phyloP scores from a whole-genome alignment of 2,797 vertebrate genomes.

The Hybognathus amarus region DNA sequence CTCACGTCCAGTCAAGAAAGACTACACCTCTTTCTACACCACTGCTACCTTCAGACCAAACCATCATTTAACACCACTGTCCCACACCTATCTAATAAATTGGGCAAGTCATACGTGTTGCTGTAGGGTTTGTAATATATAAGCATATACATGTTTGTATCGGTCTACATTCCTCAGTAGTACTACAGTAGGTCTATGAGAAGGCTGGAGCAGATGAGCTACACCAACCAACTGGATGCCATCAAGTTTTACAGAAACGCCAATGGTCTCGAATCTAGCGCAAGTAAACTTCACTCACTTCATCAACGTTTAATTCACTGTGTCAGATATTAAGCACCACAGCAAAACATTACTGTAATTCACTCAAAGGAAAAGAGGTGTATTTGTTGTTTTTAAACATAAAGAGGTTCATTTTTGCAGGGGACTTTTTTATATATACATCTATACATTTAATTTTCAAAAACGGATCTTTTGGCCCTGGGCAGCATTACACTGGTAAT shows the following conservation, averaged over 20 bases:
- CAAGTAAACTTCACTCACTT: slow-evolving; percentile 58
- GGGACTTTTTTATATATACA: not conserved
- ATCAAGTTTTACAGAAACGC: slow-evolving; percentile 76
- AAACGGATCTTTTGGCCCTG: not conserved
- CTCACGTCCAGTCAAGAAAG: not conserved
- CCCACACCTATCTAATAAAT: not conserved
- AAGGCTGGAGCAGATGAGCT: slow-evolving; percentile 64
- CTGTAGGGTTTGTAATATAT: slow-evolving; percentile 51
- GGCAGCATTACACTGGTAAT: slow-evolving; percentile 26
- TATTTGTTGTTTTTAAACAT: not conserved
- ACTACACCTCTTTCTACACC: not conserved
- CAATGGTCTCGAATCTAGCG: slow-evolving; percentile 62
- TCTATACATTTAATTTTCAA: not conserved
- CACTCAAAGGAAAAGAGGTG: slow-evolving; percentile 19
- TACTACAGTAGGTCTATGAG: slow-evolving; percentile 39
- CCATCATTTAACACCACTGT: slow-evolving; percentile 21
- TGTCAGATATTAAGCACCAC: slow-evolving; percentile 24
- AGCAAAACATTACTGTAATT: slow-evolving; percentile 10
- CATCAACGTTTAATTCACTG: slow-evolving; percentile 43
- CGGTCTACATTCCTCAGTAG: slow-evolving; percentile 23
- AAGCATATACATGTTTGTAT: slow-evolving; percentile 9
- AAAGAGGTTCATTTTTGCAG: not conserved
- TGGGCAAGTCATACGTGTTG: slow-evolving; percentile 10
- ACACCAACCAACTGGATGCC: slow-evolving; percentile 42
- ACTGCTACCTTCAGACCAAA: slow-evolving; percentile 15